Evolutionary conservation across 1,140 invertebrate species (phyloP), one percentile per base, ranked within the genome.

Genomic region (Zaprionus vittiger): DNA sequence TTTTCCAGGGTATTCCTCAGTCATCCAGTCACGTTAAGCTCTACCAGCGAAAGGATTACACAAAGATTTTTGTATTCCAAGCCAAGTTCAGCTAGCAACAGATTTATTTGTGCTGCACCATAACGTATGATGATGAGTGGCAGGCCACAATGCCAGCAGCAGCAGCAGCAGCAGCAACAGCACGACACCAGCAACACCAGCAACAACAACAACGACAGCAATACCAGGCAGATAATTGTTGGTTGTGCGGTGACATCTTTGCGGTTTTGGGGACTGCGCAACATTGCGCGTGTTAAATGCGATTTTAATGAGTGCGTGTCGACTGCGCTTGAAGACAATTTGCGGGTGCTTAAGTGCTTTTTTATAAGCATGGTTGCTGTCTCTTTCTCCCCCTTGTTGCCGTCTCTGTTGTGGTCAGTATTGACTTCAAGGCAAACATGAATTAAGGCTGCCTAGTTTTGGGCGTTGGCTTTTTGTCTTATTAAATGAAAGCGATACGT

Each of bases 21-120:
- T 24, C 5, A 0, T 17, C 0, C 47, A 4, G n/a, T 0, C 20
- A 5, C n/a, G 5, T 22, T 12, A 24, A 52, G 6, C 20, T 20
- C 47, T 2, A 5, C 4, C 9, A 24, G 22, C 47, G 12, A 52
- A 52, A 52, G 47, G 47, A 52, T 52, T 52, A 52, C 20, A 52
- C 20, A 24, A 52, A 24, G 22, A 52, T 20, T 56, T 64, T 64
- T 38, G 72, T 65, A 44, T 17, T 38, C 56, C 57, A 56, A 26
- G 63, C 60, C 68, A 60, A 83, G 80, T 80, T 77, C 26, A 34
- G 60, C 28, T 47, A 47, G 41, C 60, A 74, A 65, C 83, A 68
- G 83, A 86, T 83, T 86, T 86, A 87, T 80, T 74, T 86, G 59
- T 78, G 77, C 67, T 77, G 55, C 63, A 83, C 59, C 56, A 73